Base-by-base conservation (phyloP, 2,113 vertebrate species). In the Pluvialis apricaria region DNA sequence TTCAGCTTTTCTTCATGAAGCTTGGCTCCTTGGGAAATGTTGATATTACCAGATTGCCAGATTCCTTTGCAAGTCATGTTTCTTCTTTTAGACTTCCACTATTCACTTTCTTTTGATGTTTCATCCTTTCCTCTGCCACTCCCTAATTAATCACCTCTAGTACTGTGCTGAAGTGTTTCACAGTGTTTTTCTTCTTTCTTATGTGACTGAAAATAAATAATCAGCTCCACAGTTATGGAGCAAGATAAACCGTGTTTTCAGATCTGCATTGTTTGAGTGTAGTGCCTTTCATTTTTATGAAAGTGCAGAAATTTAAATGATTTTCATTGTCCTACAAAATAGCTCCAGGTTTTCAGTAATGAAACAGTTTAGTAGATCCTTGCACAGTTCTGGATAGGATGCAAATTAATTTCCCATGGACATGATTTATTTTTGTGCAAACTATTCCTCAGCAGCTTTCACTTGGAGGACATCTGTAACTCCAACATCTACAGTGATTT, bases 81-180 rank as follows among this genome's bases (percentile, higher is more conserved):
- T 92, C 65, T 90, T 86, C 81, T 89, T 84, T 92, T 44, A 64
- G 11, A 7, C 24, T 91, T 89, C 28, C 4, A 64, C 52, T 60
- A 4, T 79, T 94, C 57, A 45, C 42, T 82, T 95, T 80, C 45
- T 77, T 95, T 47, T 75, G 42, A 75, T 94, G 72, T 91, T 94
- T 94, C 73, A 92, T 81, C 52, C 26, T 89, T 94, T 96, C 52
- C 77, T 88, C 47, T 91, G 81, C 81, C 73, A 57, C 73, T 91
- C 86, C 73, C 61, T 68, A 57, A 20, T 93, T 93, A 88, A 94
- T 93, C 80, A 86, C 20, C 32, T 10, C 32, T 45, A 47, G 42
- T 54, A 54, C 32, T 62, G 28, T 60, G 65, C 61, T 78, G 52
- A 84, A 91, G 52, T 82, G 42, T 10, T 71, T 89, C 69, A 44